Percentiles rank a stretch among this genome's conserved stretches.
Conservation (phyloP, 2,888 invertebrate genomes). For the Drosophila mercatorum region DNA sequence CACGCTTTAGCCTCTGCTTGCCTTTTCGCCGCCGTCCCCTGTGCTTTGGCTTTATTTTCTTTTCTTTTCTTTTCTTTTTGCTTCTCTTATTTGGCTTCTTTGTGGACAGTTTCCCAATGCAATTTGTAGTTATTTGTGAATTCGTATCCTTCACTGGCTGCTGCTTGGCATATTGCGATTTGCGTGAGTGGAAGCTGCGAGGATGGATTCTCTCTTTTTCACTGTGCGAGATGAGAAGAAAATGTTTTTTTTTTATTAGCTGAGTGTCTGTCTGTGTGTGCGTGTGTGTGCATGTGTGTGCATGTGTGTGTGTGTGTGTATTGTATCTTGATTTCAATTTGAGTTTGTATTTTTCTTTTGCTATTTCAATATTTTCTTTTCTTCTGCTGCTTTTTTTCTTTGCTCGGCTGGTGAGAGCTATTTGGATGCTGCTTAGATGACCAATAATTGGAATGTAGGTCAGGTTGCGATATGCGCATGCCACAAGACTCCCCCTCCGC, state of each 20-base stretch:
- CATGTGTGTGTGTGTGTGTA: constrained; percentile 33
- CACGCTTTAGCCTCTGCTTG: constrained; percentile 8
- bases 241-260: constrained; percentile 52
- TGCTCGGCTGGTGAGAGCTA: constrained; percentile 38
- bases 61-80: neutral
- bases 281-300: constrained; percentile 33
- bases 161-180: constrained; percentile 32
- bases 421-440: constrained; percentile 71
- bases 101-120: neutral
- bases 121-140: constrained; percentile 7
- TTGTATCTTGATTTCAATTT: constrained; percentile 31
- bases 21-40: neutral
- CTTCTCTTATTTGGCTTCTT: neutral
- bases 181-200: constrained; percentile 20
- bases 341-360: constrained; percentile 16
- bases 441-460: constrained; percentile 77
- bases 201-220: constrained; percentile 19
- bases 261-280: constrained; percentile 1
- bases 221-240: constrained; percentile 34
- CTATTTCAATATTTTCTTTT: constrained; percentile 4
- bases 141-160: constrained; percentile 17
- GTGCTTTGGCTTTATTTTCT: neutral
- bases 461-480: constrained; percentile 71
- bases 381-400: constrained; percentile 10
- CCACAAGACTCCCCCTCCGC: constrained; percentile 22